Evolutionary conservation across 1,140 invertebrate genomes (phyloP).

Genomic region (Drosophila miranda): DNA sequence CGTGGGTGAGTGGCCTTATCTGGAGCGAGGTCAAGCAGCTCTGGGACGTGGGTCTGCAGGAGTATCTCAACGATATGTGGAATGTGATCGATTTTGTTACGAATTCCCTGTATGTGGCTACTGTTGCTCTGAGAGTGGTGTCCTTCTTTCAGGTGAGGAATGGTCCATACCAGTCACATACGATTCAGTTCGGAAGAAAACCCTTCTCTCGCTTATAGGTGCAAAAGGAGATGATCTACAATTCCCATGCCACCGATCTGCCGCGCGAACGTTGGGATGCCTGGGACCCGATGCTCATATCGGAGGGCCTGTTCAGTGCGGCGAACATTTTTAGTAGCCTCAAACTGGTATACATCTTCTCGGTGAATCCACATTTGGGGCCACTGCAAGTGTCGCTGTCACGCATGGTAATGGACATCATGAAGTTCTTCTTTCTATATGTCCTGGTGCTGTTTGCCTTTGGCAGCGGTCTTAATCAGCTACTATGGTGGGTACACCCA

Average conservation of each 20-base stretch:
- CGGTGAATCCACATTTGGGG: slow-evolving; percentile 98
- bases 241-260: slow-evolving; percentile 84
- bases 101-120: slow-evolving; percentile 98
- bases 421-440: slow-evolving; percentile 98
- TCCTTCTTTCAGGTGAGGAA: slow-evolving; percentile 92
- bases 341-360: slow-evolving; percentile 99
- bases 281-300: slow-evolving; percentile 98
- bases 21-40: slow-evolving; percentile 99
- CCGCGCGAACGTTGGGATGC: slow-evolving; percentile 95
- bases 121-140: slow-evolving; percentile 95
- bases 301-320: slow-evolving; percentile 97
- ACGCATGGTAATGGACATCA: slow-evolving; percentile 98
- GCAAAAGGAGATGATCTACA: slow-evolving; percentile 85
- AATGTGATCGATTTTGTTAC: slow-evolving; percentile 99
- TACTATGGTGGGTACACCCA: slow-evolving; percentile 90
- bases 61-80: slow-evolving; percentile 99
- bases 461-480: slow-evolving; percentile 81
- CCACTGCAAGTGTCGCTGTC: slow-evolving; percentile 98
- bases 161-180: not conserved
- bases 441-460: slow-evolving; percentile 98
- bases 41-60: slow-evolving; percentile 97
- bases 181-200: not conserved
- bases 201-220: slow-evolving; percentile 82
- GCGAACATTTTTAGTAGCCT: slow-evolving; percentile 99
- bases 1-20: slow-evolving; percentile 96